Conservation (phyloP, 2,113 vertebrate species). For the Varanus komodoensis region DNA sequence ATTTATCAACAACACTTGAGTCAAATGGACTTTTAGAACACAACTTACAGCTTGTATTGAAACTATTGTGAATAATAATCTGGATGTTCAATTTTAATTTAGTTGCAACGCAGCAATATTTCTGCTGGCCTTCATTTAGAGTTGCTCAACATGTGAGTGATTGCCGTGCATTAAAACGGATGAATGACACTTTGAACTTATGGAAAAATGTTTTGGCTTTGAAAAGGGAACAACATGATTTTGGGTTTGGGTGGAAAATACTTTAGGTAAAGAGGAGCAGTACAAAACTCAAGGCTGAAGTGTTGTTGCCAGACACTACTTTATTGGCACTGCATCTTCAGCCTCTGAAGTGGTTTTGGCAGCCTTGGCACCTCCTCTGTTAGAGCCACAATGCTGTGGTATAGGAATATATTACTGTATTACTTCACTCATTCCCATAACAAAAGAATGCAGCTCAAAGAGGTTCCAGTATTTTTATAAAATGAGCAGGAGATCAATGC, state of each 20-base stretch:
- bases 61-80: conserved; percentile 46
- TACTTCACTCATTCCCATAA: neutral
- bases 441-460: neutral
- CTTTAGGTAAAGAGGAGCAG: conserved; percentile 58
- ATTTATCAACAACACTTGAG: neutral
- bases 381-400: conserved; percentile 6
- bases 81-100: conserved; percentile 61
- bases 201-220: conserved; percentile 65
- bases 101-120: conserved; percentile 28
- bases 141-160: conserved; percentile 46
- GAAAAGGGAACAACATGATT: conserved; percentile 56
- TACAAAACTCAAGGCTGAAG: conserved; percentile 50
- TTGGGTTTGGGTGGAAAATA: conserved; percentile 62
- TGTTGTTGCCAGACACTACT: conserved; percentile 56
- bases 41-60: conserved; percentile 26
- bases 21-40: conserved; percentile 22
- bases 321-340: conserved; percentile 20
- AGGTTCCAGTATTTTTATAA: neutral
- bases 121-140: conserved; percentile 39
- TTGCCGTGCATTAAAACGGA: conserved; percentile 61
- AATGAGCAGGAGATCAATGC: conserved; percentile 7
- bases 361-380: neutral
- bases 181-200: conserved; percentile 66
- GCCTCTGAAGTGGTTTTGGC: conserved; percentile 45
- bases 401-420: neutral